A percentile compares a stretch with the other conserved stretches of the same genome.
These are phyloP conservation scores for Halichoeres trimaculatus DNA, from an alignment of 2,113 vertebrate genomes.

Conservation along the genomic window DNA sequence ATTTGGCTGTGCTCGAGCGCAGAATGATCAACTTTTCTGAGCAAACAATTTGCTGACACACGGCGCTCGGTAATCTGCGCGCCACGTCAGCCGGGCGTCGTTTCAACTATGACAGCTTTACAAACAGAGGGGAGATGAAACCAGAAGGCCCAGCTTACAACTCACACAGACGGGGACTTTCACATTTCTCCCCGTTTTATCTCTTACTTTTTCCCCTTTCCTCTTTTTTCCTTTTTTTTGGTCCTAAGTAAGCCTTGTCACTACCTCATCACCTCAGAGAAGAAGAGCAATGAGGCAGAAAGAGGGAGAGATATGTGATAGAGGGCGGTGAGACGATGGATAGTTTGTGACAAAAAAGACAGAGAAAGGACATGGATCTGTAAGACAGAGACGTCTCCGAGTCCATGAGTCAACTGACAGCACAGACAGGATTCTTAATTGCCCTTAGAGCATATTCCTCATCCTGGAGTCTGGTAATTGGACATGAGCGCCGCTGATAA, in stretches of 20 bases:
- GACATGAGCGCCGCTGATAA: slow-evolving; percentile 72
- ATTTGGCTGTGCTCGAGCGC: slow-evolving; percentile 38
- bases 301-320: not conserved
- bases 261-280: slow-evolving; percentile 32
- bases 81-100: slow-evolving; percentile 49
- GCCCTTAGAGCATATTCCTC: slow-evolving; percentile 66
- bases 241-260: slow-evolving; percentile 1
- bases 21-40: slow-evolving; percentile 61
- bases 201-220: slow-evolving; percentile 7
- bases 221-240: not conserved
- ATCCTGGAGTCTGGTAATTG: slow-evolving; percentile 68
- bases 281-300: slow-evolving; percentile 37
- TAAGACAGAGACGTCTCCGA: slow-evolving; percentile 55
- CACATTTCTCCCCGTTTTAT: slow-evolving; percentile 29
- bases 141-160: slow-evolving; percentile 56
- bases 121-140: slow-evolving; percentile 62
- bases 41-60: slow-evolving; percentile 68
- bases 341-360: slow-evolving; percentile 64
- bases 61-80: slow-evolving; percentile 62
- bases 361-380: slow-evolving; percentile 50
- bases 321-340: slow-evolving; percentile 39
- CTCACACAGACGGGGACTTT: slow-evolving; percentile 45
- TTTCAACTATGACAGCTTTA: slow-evolving; percentile 68
- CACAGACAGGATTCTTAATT: slow-evolving; percentile 68
- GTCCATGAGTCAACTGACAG: slow-evolving; percentile 59